These are phyloP conservation scores for Melinaea marsaeus DNA, from an alignment of 2,888 invertebrate genomes.

Conservation along the genomic window DNA sequence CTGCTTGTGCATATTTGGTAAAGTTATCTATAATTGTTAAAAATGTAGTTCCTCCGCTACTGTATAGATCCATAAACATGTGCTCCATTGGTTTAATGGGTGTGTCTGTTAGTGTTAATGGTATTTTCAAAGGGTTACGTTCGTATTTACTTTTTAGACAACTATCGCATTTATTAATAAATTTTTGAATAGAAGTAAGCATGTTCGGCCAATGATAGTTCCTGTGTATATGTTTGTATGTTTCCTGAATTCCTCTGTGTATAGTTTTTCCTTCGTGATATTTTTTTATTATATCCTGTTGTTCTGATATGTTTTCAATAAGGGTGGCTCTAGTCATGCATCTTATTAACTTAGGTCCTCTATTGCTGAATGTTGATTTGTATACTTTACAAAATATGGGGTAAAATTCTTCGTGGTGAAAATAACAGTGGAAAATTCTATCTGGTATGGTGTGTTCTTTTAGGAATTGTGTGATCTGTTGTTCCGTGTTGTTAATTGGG, in stretches of 20 bases:
- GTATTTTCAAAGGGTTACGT: constrained; percentile 6
- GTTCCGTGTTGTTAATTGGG: constrained; percentile 18
- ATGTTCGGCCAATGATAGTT: constrained; percentile 34
- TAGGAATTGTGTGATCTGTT: constrained; percentile 20
- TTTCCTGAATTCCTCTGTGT: constrained; percentile 15
- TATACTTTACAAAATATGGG: constrained; percentile 9
- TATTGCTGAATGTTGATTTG: constrained; percentile 1
- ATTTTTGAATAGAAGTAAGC: constrained; percentile 31
- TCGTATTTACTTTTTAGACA: constrained; percentile 20
- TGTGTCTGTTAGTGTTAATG: constrained; percentile 35
- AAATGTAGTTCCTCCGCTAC: constrained; percentile 15
- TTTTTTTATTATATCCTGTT: constrained; percentile 12
- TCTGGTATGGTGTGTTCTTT: constrained; percentile 23
- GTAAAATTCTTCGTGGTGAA: constrained; percentile 28
- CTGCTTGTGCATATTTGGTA: too few relatives aligned
- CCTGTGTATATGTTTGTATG: constrained; percentile 10
- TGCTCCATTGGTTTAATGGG: constrained; percentile 35
- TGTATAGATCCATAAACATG: constrained; percentile 34
- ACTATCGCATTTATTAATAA: constrained; percentile 36
- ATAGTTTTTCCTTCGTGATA: constrained; percentile 20
- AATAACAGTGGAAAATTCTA: constrained; percentile 21
- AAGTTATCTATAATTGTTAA: constrained; percentile 18
- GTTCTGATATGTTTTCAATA: constrained; percentile 9
- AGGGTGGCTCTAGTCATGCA: neutral
- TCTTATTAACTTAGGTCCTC: too few relatives aligned